These are phyloP conservation scores for Psittacula echo DNA, from an alignment of 2,797 vertebrate species.

Conservation along the genomic window DNA sequence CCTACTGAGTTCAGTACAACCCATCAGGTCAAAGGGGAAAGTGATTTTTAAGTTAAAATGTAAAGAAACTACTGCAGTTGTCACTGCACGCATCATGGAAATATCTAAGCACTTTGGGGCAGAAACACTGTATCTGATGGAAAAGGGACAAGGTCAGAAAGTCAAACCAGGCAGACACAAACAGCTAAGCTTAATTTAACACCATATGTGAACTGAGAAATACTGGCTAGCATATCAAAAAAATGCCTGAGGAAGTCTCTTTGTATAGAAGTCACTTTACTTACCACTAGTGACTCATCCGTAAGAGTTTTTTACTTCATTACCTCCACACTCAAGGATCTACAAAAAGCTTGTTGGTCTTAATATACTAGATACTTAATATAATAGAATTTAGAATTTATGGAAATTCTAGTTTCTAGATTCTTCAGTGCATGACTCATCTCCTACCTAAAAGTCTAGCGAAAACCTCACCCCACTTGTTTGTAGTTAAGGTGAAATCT, in stretches of 20 bases:
- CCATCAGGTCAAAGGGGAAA: background rate
- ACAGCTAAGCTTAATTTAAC: slow-evolving; percentile 45
- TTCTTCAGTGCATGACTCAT: background rate
- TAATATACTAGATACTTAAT: background rate
- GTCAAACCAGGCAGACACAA: slow-evolving; percentile 10
- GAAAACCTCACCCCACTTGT: background rate
- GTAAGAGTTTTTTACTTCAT: background rate
- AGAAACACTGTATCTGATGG: background rate
- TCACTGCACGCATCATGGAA: background rate
- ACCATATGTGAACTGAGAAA: slow-evolving; percentile 14
- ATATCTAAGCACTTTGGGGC: background rate
- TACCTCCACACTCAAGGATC: background rate
- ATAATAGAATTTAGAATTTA: background rate
- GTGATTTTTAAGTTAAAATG: background rate
- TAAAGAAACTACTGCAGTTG: background rate
- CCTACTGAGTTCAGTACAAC: background rate
- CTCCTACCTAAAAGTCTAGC: background rate
- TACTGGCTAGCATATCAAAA: slow-evolving; percentile 6
- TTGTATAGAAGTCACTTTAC: background rate
- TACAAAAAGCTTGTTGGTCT: background rate
- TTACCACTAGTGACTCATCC: background rate
- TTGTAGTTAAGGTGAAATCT: background rate
- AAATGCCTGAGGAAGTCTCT: slow-evolving; percentile 5
- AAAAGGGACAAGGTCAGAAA: background rate
- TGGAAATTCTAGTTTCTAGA: background rate